Conservation (phyloP, 2,888 invertebrate genomes). For the Thereva nobilitata region DNA sequence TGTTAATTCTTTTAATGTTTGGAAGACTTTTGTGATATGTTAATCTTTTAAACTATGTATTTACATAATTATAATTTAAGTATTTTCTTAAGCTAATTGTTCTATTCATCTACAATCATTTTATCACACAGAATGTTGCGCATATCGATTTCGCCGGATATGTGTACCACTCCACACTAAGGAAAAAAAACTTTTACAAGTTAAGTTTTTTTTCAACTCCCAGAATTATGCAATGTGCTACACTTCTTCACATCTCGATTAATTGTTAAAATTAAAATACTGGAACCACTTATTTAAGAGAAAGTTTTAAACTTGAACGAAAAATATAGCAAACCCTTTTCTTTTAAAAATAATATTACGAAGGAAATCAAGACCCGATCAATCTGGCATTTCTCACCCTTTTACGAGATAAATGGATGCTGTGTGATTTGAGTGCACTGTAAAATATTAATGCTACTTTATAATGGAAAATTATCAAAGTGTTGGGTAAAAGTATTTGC, state of each 20-base stretch:
- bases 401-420: slow-evolving; percentile 36
- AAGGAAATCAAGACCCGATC: slow-evolving; percentile 40
- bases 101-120: slow-evolving; percentile 27
- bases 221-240: slow-evolving; percentile 28
- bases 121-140: slow-evolving; percentile 30
- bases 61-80: slow-evolving; percentile 6
- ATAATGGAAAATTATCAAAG: too few relatives aligned
- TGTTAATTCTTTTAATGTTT: neutral
- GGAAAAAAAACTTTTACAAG: slow-evolving; percentile 13
- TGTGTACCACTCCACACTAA: slow-evolving; percentile 22
- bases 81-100: slow-evolving; percentile 13
- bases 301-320: slow-evolving; percentile 3
- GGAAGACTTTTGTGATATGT: slow-evolving; percentile 31
- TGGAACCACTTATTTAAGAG: neutral
- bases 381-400: slow-evolving; percentile 42
- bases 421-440: slow-evolving; percentile 11
- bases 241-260: slow-evolving; percentile 20
- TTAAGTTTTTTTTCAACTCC: neutral
- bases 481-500: too few relatives aligned
- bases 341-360: slow-evolving; percentile 30
- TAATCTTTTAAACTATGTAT: slow-evolving; percentile 18
- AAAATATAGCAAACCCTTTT: slow-evolving; percentile 29
- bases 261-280: slow-evolving; percentile 9
- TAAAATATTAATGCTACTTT: too few relatives aligned
- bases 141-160: slow-evolving; percentile 29